A percentile compares a stretch with the other conserved stretches of the same genome.
Conservation (phyloP, 2,797 vertebrate species). For the Apodemus agrarius region DNA sequence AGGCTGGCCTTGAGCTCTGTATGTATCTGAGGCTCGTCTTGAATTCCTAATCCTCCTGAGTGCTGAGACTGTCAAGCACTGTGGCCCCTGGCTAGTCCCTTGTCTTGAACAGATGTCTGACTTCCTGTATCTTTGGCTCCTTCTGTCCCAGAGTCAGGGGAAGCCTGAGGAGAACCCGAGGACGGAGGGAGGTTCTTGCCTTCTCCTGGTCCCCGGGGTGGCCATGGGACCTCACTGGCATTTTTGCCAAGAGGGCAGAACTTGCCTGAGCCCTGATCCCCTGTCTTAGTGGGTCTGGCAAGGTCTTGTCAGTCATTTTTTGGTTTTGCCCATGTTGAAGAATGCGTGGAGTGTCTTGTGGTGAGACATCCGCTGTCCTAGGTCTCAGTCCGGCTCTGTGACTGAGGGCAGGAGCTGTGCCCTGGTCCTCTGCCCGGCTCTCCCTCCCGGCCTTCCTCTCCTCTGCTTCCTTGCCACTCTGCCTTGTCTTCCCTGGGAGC, state of each 20-base stretch:
- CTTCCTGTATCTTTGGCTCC: slow-evolving; percentile 17
- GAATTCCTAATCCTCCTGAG: not conserved
- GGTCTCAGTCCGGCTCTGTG: not conserved
- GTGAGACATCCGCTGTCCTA: not conserved
- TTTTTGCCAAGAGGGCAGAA: not conserved
- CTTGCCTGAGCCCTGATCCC: not conserved
- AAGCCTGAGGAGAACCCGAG: not conserved
- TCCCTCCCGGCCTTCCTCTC: not conserved
- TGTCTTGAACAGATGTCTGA: not conserved
- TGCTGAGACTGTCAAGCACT: not conserved
- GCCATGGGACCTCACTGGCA: not conserved
- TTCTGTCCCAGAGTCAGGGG: not conserved
- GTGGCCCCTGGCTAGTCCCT: not conserved
- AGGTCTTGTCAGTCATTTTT: not conserved
- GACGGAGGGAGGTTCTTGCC: not conserved
- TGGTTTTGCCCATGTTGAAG: not conserved
- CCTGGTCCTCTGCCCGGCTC: not conserved
- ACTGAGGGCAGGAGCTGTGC: not conserved
- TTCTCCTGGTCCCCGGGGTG: not conserved
- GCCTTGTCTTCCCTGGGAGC: slow-evolving; percentile 39
- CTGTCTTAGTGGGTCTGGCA: not conserved
- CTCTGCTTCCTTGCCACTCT: not conserved
- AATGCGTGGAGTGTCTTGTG: not conserved
- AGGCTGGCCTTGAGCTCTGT: not conserved
- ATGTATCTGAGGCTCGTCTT: not conserved